These are phyloP conservation scores for Aphis gossypii DNA, from an alignment of 1,140 invertebrate genomes.

Conservation along the genomic window DNA sequence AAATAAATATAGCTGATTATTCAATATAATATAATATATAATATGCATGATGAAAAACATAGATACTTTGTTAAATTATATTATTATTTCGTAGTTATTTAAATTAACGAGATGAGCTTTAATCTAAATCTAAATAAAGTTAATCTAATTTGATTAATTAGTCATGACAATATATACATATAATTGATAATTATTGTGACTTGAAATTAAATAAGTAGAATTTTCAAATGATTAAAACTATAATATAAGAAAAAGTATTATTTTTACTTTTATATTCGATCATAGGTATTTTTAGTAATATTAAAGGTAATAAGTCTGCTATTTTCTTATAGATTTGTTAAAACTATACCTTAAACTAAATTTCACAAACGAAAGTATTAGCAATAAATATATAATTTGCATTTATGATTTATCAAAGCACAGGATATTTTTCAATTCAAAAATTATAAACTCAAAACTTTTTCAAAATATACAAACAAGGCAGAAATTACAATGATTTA, in stretches of 20 bases:
- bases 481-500: not conserved
- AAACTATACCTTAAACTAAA: not conserved
- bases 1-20: not conserved
- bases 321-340: not conserved
- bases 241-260: not conserved
- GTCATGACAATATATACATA: not conserved
- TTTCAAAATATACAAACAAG: not conserved
- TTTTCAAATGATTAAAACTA: no score
- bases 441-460: not conserved
- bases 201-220: no score
- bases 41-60: not conserved
- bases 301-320: no score
- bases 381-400: not conserved
- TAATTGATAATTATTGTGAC: not conserved
- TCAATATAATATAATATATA: not conserved
- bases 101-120: not conserved
- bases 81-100: not conserved
- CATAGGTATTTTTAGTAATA: no score
- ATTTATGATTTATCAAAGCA: not conserved
- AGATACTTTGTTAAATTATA: not conserved
- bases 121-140: not conserved
- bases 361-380: not conserved
- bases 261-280: not conserved
- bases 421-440: not conserved
- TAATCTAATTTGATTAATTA: not conserved